phyloP scores from a whole-genome alignment of 2,888 invertebrate species.

The Zygaena filipendulae region DNA sequence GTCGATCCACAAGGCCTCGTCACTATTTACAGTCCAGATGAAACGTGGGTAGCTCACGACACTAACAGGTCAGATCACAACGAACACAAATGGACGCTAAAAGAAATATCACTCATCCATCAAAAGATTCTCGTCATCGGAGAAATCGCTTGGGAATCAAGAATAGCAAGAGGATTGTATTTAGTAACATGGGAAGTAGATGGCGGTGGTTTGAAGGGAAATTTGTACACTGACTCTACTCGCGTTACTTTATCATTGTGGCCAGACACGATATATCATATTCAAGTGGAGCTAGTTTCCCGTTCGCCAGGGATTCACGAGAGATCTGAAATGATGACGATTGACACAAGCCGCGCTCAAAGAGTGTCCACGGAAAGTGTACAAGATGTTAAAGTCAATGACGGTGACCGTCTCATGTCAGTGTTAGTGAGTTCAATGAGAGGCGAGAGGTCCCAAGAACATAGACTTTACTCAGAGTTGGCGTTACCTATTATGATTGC shows the following conservation, averaged over 20 bases:
- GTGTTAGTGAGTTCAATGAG: constrained; percentile 72
- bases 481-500: constrained; percentile 71
- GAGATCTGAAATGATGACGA: constrained; percentile 73
- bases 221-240: constrained; percentile 83
- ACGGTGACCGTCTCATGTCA: constrained; percentile 70
- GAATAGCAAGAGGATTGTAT: constrained; percentile 74
- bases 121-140: constrained; percentile 78
- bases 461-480: constrained; percentile 65
- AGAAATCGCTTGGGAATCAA: constrained; percentile 79
- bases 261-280: constrained; percentile 84
- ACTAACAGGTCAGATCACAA: constrained; percentile 59
- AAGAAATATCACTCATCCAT: constrained; percentile 77
- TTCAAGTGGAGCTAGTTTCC: constrained; percentile 77
- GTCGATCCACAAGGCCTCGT: constrained; percentile 77
- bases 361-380: constrained; percentile 73
- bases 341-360: constrained; percentile 72
- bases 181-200: constrained; percentile 87
- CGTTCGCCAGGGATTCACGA: constrained; percentile 71
- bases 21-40: constrained; percentile 76
- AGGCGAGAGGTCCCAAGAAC: constrained; percentile 64
- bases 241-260: constrained; percentile 82
- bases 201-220: constrained; percentile 83
- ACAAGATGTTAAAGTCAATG: constrained; percentile 68
- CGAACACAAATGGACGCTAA: constrained; percentile 70
- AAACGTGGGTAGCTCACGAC: constrained; percentile 67